Evolutionary conservation across 2,797 vertebrate species (phyloP), one percentile per base, ranked within the genome.

Genomic region (Sciurus vulgaris): DNA sequence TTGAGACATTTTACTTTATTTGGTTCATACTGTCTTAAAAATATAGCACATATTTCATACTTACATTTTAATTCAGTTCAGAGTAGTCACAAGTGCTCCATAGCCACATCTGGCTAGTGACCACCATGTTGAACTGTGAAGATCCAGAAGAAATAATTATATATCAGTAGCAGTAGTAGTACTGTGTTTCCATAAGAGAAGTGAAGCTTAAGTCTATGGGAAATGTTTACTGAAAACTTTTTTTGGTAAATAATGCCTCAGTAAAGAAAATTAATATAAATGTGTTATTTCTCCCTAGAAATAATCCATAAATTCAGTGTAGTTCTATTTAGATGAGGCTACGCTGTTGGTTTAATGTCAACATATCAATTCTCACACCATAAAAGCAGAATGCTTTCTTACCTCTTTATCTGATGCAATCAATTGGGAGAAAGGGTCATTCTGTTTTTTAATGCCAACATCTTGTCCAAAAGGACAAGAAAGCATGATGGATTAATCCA

Each of bases 1-100:
- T 35, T 89, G 61, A 82, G 10, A 33, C 61, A 24, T n/a, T 88
- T 89, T 83, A 81, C 11, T 74, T n/a, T 91, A 51, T 86, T 89
- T 44, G 63, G 11, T 67, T 86, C 35, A 74, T 70, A 74, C 56
- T 65, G n/a, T 10, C 28, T 95, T 92, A 54, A 93, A 41, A 72
- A 81, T 86, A 59, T 35, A 89, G 30, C 14, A 3, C 0, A 7
- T 59, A 26, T 82, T 47, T 87, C 33, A 59, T 28, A 44, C 7
- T 22, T 51, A 51, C 2, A 17, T 59, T 88, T 87, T 20, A 35
- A 1, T 81, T 84, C 41, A 47, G 61, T 93, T 89, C 59, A 69
- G 56, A 69, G 9, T 61, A 70, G 51, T 47, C 35, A 22, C 38
- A 77, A n/a, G 30, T 77, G 78, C 72, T 47, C 14, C 10, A 15